Evolutionary conservation across 2,888 invertebrate species (phyloP), one percentile per base, ranked within the genome.

Genomic region (Hylaea fasciaria): DNA sequence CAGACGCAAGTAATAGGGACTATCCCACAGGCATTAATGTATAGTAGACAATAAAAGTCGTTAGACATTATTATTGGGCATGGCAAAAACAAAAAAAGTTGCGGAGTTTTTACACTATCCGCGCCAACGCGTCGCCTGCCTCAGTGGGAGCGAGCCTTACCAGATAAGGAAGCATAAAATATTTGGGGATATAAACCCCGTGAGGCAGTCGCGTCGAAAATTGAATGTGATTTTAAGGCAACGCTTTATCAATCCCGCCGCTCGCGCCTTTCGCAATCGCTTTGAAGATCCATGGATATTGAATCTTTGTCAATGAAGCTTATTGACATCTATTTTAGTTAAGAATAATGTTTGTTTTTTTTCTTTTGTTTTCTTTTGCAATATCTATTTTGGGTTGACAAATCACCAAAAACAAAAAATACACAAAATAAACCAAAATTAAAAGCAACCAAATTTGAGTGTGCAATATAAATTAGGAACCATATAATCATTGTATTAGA

Each of bases 191-290:
- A 44, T 62, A 64, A 68, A 68, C 58, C 68, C 66, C 50, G 49
- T 53, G 53, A 66, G 65, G 62, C 57, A 57, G 70, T 69, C 69
- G 72, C 70, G 66, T 62, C 68, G 62, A 62, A 73, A 74, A 76
- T 76, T 76, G 70, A 73, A 77, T 73, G 68, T 74, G 70, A 72
- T 72, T 73, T 67, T 64, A 70, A 69, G 68, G 68, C 69, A 67
- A 65, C 57, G 59, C 71, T 72, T 70, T 68, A 64, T 65, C 54
- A 61, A 62, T 52, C 43, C 56, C 28, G 54, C 40, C 62, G 64
- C 65, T 69, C 68, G 71, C 69, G 66, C 62, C 65, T 62, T 53
- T 39, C 43, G 46, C 55, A 65, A 67, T 65, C 66, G 72, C 72
- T 68, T 66, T 57, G 61, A 39, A n/a, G n/a, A n/a, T n/a, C n/a